Base-by-base conservation (phyloP, 2,797 vertebrate species). In the Phylloscopus collybita region DNA sequence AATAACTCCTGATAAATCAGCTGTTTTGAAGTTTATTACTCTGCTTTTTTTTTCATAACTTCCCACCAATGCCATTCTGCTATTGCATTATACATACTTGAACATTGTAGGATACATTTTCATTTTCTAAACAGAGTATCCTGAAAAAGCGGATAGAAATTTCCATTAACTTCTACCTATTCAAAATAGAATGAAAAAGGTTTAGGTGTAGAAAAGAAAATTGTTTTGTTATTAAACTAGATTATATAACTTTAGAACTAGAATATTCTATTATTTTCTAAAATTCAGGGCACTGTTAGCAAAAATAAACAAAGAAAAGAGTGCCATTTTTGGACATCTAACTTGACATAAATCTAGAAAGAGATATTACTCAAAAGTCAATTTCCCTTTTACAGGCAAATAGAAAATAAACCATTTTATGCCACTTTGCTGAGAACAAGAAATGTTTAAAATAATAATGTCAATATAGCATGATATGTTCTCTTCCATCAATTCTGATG, bases 361-460 rank as follows among this genome's bases (percentile, higher is more conserved):
- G 67, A 93, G 14, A 87, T 80, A 93, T 72, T 95, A 40, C 38
- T 86, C 57, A 80, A 74, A 96, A 95, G 85, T 88, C 69, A 85
- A 45, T 95, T 95, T 97, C 73, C 57, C 22, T 92, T 96, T 97
- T 91, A n/a, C 30, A 54, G 30, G 30, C 34, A 95, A 95, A 93
- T 87, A 65, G 82, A 79, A 97, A 91, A n/a, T 88, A 95, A 95
- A 95, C 97, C 38, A 75, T 6, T 86, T 96, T 82, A 53, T 88
- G 54, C 30, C 56, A 81, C 69, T 93, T 86, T 66, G 13, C n/a
- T 81, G 75, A 93, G 47, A 95, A 14, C 34, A 87, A 93, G 26
- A 40, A 95, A 92, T 78, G 59, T 88, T 96, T 96, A 88, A 84
- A 97, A 94, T 65, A 94, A 79, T 59, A 44, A 40, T 72, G 26